phyloP scores from a whole-genome alignment of 2,113 vertebrate genomes.

The Actenoides hombroni region DNA sequence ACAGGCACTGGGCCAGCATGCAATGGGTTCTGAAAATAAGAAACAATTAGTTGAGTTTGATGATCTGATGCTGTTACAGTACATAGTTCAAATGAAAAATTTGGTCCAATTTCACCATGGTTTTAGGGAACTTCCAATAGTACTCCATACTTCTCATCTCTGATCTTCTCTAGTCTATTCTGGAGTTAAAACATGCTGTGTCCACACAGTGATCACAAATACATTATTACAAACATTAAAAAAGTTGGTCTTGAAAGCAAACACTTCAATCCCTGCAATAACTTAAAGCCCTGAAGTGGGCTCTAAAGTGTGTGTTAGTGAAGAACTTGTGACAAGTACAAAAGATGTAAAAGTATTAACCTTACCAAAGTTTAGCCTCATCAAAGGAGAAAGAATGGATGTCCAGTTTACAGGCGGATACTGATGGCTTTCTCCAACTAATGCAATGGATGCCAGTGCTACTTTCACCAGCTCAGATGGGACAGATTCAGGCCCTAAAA shows the following conservation, averaged over 20 bases:
- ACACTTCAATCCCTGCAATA: neutral
- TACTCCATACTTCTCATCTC: neutral
- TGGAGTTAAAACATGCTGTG: neutral
- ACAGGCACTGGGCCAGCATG: neutral
- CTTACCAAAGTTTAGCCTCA: conserved; percentile 93
- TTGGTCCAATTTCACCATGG: neutral
- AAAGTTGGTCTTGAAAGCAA: neutral
- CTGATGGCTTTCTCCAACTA: conserved; percentile 82
- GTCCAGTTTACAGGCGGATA: conserved; percentile 95
- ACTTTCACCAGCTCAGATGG: conserved; percentile 77
- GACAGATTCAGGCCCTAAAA: conserved; percentile 84
- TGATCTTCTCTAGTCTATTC: neutral
- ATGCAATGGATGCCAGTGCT: conserved; percentile 78
- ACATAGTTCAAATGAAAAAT: neutral
- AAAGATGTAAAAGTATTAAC: neutral
- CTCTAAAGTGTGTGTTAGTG: neutral
- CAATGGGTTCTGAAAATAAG: neutral
- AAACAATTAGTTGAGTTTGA: neutral
- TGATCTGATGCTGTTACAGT: neutral
- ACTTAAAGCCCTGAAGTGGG: neutral
- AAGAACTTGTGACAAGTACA: neutral
- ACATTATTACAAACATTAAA: neutral
- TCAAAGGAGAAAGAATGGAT: conserved; percentile 87
- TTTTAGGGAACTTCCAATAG: neutral
- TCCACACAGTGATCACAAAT: neutral